Conservation (phyloP, 2,113 vertebrate genomes). For the Enhydra lutris region DNA sequence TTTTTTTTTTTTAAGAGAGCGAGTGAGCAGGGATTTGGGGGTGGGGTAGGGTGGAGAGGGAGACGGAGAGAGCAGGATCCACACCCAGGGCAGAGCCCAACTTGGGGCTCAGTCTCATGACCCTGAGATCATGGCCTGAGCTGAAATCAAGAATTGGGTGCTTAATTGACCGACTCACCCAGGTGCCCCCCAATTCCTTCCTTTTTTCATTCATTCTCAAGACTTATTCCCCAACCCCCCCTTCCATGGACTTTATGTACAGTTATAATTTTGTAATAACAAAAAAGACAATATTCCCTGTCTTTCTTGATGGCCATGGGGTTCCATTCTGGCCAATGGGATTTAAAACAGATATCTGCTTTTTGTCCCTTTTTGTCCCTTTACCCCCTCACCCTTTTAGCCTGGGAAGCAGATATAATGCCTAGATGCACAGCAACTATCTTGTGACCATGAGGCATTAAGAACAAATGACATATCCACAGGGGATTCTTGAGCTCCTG, state of each 20-base stretch:
- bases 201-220: background rate
- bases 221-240: background rate
- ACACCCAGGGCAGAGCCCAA: background rate
- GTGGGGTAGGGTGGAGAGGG: background rate
- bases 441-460: background rate
- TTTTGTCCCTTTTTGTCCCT: background rate
- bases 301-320: background rate
- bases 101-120: background rate
- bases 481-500: background rate
- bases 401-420: background rate
- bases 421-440: background rate
- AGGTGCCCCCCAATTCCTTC: background rate
- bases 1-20: background rate
- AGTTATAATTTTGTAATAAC: background rate
- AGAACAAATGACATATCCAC: background rate
- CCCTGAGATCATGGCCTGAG: background rate
- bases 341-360: background rate
- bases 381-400: background rate
- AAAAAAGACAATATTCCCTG: background rate
- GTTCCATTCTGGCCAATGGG: background rate
- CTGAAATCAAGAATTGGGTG: background rate
- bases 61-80: background rate
- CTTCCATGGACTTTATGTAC: background rate
- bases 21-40: background rate
- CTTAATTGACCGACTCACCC: background rate